Evolutionary conservation across 2,888 invertebrate species (phyloP).

Genomic region (Lypha dubia): DNA sequence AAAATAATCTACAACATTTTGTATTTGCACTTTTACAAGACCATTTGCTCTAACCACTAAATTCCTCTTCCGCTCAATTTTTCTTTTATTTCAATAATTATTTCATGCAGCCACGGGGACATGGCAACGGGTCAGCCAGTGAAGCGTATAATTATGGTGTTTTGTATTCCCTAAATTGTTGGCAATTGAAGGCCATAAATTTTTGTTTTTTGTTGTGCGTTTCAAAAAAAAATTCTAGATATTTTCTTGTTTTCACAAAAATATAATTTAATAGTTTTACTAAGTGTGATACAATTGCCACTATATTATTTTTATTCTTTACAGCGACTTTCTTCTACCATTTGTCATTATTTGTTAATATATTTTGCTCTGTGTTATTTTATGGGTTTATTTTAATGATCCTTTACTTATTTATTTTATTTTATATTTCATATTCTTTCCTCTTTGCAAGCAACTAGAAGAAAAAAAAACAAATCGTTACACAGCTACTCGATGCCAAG

Average conservation of each 20-base stretch:
- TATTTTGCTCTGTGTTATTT: constrained; percentile 22
- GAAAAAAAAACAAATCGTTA: constrained; percentile 11
- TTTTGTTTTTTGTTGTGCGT: constrained; percentile 19
- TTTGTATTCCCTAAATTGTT: constrained; percentile 64
- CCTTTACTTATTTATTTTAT: constrained; percentile 48
- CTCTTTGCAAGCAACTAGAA: neutral
- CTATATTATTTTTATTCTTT: constrained; percentile 27
- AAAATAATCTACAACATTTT: too few relatives aligned
- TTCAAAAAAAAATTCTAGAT: constrained; percentile 14
- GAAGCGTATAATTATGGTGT: constrained; percentile 62
- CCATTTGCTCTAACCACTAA: too few relatives aligned
- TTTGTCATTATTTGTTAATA: constrained; percentile 68
- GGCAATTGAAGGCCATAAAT: constrained; percentile 67
- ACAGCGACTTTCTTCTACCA: neutral
- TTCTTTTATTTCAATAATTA: too few relatives aligned
- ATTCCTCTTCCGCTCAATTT: too few relatives aligned
- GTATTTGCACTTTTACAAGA: too few relatives aligned
- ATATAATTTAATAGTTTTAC: constrained; percentile 64
- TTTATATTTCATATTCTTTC: constrained; percentile 4
- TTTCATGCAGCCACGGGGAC: constrained; percentile 8
- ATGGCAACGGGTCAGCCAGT: constrained; percentile 42
- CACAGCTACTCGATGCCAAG: constrained; percentile 63
- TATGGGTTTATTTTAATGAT: constrained; percentile 58
- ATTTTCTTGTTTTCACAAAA: constrained; percentile 11
- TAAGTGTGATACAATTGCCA: constrained; percentile 70